Conservation (phyloP, 2,797 vertebrate genomes). For the Crypturellus tataupa region DNA sequence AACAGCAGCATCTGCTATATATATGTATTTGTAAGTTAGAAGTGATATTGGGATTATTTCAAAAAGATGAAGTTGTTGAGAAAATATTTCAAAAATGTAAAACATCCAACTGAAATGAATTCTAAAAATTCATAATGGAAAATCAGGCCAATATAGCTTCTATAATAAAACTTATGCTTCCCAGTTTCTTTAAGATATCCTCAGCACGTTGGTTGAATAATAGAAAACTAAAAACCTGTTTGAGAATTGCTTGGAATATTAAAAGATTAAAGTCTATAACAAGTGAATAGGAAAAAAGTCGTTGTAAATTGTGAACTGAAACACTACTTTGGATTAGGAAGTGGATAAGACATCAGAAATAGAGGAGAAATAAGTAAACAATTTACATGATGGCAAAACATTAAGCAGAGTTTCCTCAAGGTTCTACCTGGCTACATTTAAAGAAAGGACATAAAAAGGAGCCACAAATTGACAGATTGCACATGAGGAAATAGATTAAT, state of each 20-base stretch:
- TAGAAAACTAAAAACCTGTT: not conserved
- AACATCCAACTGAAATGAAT: not conserved
- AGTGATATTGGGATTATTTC: not conserved
- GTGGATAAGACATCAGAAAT: conserved; percentile 17
- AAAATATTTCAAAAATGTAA: not conserved
- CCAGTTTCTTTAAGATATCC: not conserved
- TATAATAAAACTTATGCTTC: not conserved
- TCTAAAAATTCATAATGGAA: not conserved
- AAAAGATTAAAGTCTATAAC: conserved; percentile 35
- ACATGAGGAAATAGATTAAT: not conserved
- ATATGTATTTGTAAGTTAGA: not conserved
- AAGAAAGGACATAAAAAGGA: not conserved
- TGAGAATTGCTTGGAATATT: conserved; percentile 17
- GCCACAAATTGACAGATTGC: conserved; percentile 1
- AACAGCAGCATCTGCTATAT: conserved; percentile 1
- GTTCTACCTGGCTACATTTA: not conserved
- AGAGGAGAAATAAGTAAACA: conserved; percentile 17
- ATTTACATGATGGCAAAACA: not conserved
- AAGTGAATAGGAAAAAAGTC: conserved; percentile 23
- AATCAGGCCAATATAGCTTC: not conserved
- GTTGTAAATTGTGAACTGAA: conserved; percentile 31
- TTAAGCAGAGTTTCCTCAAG: not conserved
- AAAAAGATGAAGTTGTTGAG: not conserved
- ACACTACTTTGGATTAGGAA: conserved; percentile 44
- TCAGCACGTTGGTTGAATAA: not conserved